These are phyloP conservation scores for Athrips mouffetella DNA, from an alignment of 2,888 invertebrate species.

Conservation along the genomic window DNA sequence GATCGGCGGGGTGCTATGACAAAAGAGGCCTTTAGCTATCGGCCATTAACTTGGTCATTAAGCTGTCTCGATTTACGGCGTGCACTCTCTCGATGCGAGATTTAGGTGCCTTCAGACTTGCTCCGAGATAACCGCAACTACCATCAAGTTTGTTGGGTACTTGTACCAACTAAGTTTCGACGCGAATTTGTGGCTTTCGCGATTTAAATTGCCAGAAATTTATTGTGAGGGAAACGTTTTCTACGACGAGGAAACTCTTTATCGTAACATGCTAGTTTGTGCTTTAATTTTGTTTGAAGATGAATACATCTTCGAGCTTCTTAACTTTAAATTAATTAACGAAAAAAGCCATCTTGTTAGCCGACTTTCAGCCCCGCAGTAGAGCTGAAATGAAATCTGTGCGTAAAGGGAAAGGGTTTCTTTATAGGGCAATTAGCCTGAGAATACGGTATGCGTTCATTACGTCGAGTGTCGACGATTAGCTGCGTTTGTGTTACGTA, in stretches of 20 bases:
- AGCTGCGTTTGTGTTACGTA: constrained; percentile 28
- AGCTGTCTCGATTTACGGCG: constrained; percentile 44
- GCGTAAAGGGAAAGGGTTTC: constrained; percentile 39
- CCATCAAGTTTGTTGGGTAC: constrained; percentile 18
- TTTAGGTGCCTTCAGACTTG: constrained; percentile 24
- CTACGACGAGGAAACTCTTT: not conserved
- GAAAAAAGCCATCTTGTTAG: constrained; percentile 22
- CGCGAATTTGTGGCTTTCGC: constrained; percentile 10
- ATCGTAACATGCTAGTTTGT: not conserved
- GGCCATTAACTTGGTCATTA: constrained; percentile 49
- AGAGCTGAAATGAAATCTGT: constrained; percentile 45
- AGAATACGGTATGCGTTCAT: constrained; percentile 54
- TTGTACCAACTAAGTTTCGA: constrained; percentile 11
- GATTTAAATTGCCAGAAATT: constrained; percentile 13
- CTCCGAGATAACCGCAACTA: constrained; percentile 19
- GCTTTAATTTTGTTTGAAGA: not conserved
- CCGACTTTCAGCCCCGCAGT: constrained; percentile 22
- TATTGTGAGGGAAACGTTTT: constrained; percentile 4
- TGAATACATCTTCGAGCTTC: not conserved
- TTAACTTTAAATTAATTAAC: constrained; percentile 20
- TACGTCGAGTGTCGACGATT: constrained; percentile 43
- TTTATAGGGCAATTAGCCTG: constrained; percentile 60
- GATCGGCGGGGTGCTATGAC: constrained; percentile 38
- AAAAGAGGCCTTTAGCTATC: constrained; percentile 40
- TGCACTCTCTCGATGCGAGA: constrained; percentile 38